Base-by-base conservation (phyloP, 2,888 invertebrate genomes). In the Gandaritis pyraliata region DNA sequence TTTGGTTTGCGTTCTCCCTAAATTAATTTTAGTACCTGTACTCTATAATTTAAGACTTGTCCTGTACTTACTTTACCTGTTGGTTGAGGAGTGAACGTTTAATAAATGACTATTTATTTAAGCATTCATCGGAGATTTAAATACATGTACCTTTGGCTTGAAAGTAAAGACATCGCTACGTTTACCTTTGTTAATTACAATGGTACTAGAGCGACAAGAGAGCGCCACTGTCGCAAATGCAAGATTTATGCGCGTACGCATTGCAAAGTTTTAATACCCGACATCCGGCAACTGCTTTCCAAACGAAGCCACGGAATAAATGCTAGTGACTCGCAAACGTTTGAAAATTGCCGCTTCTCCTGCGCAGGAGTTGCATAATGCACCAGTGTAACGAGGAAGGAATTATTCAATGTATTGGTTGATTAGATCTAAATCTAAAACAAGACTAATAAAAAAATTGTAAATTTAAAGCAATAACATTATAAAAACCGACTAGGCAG, bases 231-330 rank as follows among this genome's bases (percentile, higher is more conserved):
- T 72, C 73, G 71, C 73, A 74, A 71, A 73, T 71, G 73, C 64
- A 70, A 81, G 81, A 82, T 83, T 82, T 81, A 83, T 83, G 81
- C 80, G 77, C 73, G 71, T 72, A 78, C 74, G 72, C 73, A 69
- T 77, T 76, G 77, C 73, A 73, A 73, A 72, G 75, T 74, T 33
- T 33, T 79, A 81, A 82, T 81, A 78, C 78, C 76, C 73, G 66
- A 75, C 82, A 82, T 86, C 85, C 85, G 83, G 79, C 77, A 77
- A 75, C 73, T 77, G 78, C 84, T 86, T 84, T 86, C 83, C 77
- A 80, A 77, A 76, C 73, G 73, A 55, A 76, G 71, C 74, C 58
- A 54, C 38, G 50, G 62, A 58, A 55, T 58, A 63, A 50, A 46
- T 58, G 41, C 39, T 46, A 58, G 54, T 62, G 10, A n/a, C 29